Evolutionary conservation across 1,140 invertebrate species (phyloP), one percentile per base, ranked within the genome.

Genomic region (Phthorimaea operculella): DNA sequence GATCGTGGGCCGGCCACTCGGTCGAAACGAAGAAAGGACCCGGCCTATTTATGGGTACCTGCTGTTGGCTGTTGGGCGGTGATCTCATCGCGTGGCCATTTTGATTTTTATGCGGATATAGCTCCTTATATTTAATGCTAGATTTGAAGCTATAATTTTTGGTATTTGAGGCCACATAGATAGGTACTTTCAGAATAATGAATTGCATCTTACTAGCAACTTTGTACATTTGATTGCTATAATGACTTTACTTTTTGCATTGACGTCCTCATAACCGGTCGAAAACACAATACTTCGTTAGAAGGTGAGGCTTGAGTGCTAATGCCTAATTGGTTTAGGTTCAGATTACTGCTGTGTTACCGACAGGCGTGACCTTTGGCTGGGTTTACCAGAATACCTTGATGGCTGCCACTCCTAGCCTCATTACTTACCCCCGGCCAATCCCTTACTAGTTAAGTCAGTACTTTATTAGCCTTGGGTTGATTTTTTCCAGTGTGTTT

Each of bases 321-420:
- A 50, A 28, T 28, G 50, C 44, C 54, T 67, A 70, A 67, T 70
- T 64, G 57, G 55, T 56, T 57, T 58, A 60, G 58, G 45, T 44
- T 70, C 55, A 62, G 58, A 63, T 70, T 64, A 62, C 62, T 44
- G 48, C 49, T 56, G 21, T 28, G 21, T 28, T 28, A 28, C 21
- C 21, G 21, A 28, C 21, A 62, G 68, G 60, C 55, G 65, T 65
- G 65, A 67, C 68, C 59, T 68, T 65, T 68, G 52, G 49, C 34
- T 42, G 55, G 55, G 18, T 45, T 52, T 33, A 55, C 52, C 52
- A 18, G 47, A 53, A 53, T 53, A 50, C 55, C 49, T 59, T 57
- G 57, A 62, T 59, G 18, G 63, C 54, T 52, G 52, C 60, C 61
- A 44, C 64, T 63, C 64, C 64, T 61, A 51, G 44, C 16, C n/a